Percentiles rank a stretch among this genome's conserved stretches.
phyloP scores from a whole-genome alignment of 2,113 vertebrate genomes.

The Hippocampus mohnikei region DNA sequence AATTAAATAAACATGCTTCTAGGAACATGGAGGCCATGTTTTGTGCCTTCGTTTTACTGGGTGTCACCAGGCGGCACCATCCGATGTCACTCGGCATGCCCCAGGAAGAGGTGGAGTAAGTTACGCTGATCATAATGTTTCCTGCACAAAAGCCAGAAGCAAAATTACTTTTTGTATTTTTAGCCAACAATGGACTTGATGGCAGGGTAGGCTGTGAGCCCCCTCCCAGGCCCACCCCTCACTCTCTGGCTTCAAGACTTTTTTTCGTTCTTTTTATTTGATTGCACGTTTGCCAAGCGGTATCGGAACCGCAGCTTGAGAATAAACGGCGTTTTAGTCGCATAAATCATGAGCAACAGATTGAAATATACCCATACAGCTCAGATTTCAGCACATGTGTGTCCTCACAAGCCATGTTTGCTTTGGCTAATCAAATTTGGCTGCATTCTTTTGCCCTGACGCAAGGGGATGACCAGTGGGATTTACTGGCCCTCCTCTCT shows the following conservation, averaged over 20 bases:
- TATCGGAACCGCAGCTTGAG: constrained; percentile 47
- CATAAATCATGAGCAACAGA: constrained; percentile 55
- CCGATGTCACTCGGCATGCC: constrained; percentile 25
- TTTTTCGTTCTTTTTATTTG: constrained; percentile 12
- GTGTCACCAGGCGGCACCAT: not conserved
- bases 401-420: constrained; percentile 59
- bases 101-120: constrained; percentile 52
- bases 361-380: constrained; percentile 53
- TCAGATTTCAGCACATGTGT: constrained; percentile 46
- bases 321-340: constrained; percentile 49
- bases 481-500: constrained; percentile 52
- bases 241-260: not conserved
- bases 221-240: not conserved
- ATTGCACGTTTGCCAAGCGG: constrained; percentile 46
- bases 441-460: constrained; percentile 59
- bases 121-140: constrained; percentile 53
- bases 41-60: not conserved
- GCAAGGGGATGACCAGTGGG: constrained; percentile 56
- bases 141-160: constrained; percentile 55
- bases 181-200: constrained; percentile 49
- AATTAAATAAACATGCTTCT: constrained; percentile 88
- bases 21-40: constrained; percentile 77
- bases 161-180: constrained; percentile 47
- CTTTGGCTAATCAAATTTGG: constrained; percentile 62
- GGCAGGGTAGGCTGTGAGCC: constrained; percentile 47